These are phyloP conservation scores for Leucopsar rothschildi DNA, from an alignment of 2,113 vertebrate genomes.

Conservation along the genomic window DNA sequence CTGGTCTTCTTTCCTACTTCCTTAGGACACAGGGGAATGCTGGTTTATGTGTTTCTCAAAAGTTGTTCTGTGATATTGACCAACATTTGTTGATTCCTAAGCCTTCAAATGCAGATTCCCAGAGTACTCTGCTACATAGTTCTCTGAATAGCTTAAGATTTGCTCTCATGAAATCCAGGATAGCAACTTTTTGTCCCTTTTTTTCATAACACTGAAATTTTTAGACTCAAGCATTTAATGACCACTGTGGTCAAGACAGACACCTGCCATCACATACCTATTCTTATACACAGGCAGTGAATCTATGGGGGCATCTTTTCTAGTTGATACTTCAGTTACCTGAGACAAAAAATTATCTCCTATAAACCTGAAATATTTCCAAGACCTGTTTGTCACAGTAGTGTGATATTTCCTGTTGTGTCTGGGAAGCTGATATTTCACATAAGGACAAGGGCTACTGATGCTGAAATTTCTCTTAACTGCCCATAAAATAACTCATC, in stretches of 20 bases:
- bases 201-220: not conserved
- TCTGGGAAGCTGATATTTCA: not conserved
- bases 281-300: not conserved
- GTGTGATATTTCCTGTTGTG: not conserved
- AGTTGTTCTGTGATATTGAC: accelerated
- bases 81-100: not conserved
- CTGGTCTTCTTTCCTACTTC: not conserved
- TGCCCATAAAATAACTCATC: not conserved
- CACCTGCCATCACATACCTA: not conserved
- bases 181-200: not conserved
- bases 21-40: not conserved
- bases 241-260: not conserved
- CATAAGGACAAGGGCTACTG: not conserved
- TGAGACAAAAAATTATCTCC: not conserved
- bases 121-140: not conserved
- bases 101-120: not conserved
- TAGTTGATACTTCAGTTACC: not conserved
- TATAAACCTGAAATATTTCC: not conserved
- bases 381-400: not conserved
- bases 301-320: not conserved
- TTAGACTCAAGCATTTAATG: not conserved
- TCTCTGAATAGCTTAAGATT: not conserved
- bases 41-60: not conserved
- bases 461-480: not conserved
- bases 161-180: not conserved